A percentile compares a stretch with the other conserved stretches of the same genome.
phyloP scores from a whole-genome alignment of 1,140 invertebrate genomes.

The Pararge aegeria region DNA sequence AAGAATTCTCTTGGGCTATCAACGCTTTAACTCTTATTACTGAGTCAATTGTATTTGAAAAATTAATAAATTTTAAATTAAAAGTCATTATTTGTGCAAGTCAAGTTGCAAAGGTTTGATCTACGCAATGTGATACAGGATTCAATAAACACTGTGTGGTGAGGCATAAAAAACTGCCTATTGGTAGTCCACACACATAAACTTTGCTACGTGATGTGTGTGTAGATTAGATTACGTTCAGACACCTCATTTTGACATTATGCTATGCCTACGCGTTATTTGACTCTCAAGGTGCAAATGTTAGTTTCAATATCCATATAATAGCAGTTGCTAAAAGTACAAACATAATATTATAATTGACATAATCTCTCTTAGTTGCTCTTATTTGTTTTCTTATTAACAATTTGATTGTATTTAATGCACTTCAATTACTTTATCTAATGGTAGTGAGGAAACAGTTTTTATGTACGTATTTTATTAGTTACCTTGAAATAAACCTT shows the following conservation, averaged over 20 bases:
- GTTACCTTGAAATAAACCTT: constrained; percentile 16
- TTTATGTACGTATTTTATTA: constrained; percentile 13
- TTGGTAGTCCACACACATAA: constrained; percentile 54
- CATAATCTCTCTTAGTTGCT: not conserved
- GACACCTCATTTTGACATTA: constrained; percentile 36
- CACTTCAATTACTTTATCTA: constrained; percentile 4
- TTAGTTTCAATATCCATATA: no score
- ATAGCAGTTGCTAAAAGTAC: no score
- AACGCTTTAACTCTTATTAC: not conserved
- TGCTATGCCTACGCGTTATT: constrained; percentile 34
- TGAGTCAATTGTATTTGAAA: not conserved
- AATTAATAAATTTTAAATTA: constrained; percentile 3
- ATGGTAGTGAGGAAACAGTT: constrained; percentile 2
- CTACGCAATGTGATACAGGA: constrained; percentile 28
- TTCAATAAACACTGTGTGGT: constrained; percentile 31
- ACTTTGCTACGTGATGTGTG: constrained; percentile 52
- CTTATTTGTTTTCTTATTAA: not conserved
- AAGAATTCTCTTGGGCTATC: no score
- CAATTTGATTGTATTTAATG: not conserved
- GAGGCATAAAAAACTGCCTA: constrained; percentile 63
- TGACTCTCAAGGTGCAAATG: constrained; percentile 31
- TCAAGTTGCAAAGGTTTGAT: constrained; percentile 27
- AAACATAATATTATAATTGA: no score
- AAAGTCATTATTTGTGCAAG: constrained; percentile 23
- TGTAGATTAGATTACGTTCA: constrained; percentile 36